phyloP scores from a whole-genome alignment of 2,888 invertebrate genomes.

The Marronus borbonicus region DNA sequence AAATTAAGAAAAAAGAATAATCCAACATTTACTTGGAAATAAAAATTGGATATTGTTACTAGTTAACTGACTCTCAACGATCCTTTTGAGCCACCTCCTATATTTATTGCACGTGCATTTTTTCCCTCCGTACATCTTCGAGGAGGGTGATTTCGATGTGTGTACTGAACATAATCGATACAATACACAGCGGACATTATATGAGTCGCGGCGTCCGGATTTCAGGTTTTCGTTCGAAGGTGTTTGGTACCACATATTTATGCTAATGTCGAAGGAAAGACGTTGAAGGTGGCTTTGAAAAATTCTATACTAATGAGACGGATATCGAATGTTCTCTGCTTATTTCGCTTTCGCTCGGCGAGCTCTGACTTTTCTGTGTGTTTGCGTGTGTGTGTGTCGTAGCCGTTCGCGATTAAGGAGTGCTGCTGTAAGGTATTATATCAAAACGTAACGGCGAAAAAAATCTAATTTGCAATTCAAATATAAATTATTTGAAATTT shows the following conservation, averaged over 20 bases:
- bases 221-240: constrained; percentile 46
- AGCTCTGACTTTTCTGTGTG: background rate
- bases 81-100: too few species aligned
- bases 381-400: background rate
- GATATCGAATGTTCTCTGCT: constrained; percentile 35
- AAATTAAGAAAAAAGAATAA: too few species aligned
- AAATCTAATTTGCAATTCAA: background rate
- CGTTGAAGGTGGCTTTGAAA: constrained; percentile 58
- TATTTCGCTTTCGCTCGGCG: constrained; percentile 10
- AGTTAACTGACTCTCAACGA: too few species aligned
- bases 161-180: constrained; percentile 60
- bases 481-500: constrained; percentile 2
- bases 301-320: constrained; percentile 57
- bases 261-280: constrained; percentile 57
- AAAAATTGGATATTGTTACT: too few species aligned
- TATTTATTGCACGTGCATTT: background rate
- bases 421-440: background rate
- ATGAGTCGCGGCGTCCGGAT: constrained; percentile 19
- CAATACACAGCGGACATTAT: constrained; percentile 46
- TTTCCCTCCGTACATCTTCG: constrained; percentile 47
- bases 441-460: background rate
- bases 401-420: background rate
- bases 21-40: too few species aligned
- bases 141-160: constrained; percentile 50
- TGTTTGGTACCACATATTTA: constrained; percentile 59